These are phyloP conservation scores for Ectemnius lituratus DNA, from an alignment of 2,888 invertebrate species.

Conservation along the genomic window DNA sequence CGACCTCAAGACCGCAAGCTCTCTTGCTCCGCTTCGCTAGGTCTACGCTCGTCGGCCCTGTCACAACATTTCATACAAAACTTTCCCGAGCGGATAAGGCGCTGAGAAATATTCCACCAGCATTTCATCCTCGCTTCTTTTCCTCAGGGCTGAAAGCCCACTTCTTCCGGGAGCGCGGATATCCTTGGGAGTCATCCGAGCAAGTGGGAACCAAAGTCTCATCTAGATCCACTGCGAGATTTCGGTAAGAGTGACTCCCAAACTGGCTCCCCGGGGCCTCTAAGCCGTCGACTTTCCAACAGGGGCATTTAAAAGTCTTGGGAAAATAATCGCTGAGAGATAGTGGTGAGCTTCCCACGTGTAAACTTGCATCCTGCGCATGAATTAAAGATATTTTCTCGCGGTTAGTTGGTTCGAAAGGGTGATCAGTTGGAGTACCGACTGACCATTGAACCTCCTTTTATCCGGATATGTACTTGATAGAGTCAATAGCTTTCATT, in stretches of 20 bases:
- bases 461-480: too few species aligned
- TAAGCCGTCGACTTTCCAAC: conserved; percentile 19
- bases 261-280: conserved; percentile 26
- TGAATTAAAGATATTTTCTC: conserved; percentile 19
- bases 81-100: conserved; percentile 51
- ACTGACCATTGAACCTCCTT: too few species aligned
- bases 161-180: background rate
- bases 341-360: conserved; percentile 34
- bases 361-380: too few species aligned
- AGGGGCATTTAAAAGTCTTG: conserved; percentile 59
- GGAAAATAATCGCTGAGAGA: conserved; percentile 64
- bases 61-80: conserved; percentile 67
- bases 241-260: conserved; percentile 42
- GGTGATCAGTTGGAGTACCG: conserved; percentile 7
- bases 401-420: conserved; percentile 17
- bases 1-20: conserved; percentile 38
- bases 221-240: conserved; percentile 64
- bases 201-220: conserved; percentile 52
- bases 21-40: conserved; percentile 26
- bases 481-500: too few species aligned
- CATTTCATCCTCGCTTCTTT: background rate
- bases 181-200: conserved; percentile 33
- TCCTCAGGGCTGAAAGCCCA: background rate
- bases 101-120: conserved; percentile 19
- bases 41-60: conserved; percentile 58